These are phyloP conservation scores for Alligator mississippiensis DNA, from an alignment of 2,113 vertebrate species.

Conservation along the genomic window DNA sequence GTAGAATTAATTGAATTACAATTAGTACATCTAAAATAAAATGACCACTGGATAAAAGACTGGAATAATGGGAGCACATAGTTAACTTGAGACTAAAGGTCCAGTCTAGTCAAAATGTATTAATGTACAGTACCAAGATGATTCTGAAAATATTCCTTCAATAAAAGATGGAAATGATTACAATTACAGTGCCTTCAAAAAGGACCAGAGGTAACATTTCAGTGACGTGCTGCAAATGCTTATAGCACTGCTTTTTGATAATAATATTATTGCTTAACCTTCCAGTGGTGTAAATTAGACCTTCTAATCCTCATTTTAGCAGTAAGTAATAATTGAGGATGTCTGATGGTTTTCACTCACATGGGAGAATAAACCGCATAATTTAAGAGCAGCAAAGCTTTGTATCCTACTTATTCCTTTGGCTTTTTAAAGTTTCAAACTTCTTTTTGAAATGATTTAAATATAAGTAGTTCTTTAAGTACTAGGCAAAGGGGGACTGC, in stretches of 20 bases:
- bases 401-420: slow-evolving; percentile 15
- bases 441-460: slow-evolving; percentile 19
- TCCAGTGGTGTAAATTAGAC: slow-evolving; percentile 32
- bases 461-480: slow-evolving; percentile 22
- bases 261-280: slow-evolving; percentile 17
- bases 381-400: slow-evolving; percentile 31
- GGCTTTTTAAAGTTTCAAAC: slow-evolving; percentile 22
- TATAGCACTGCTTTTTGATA: slow-evolving; percentile 25
- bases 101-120: neutral
- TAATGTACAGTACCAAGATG: neutral
- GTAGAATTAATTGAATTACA: neutral
- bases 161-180: neutral
- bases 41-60: neutral
- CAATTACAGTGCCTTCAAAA: neutral
- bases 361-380: neutral
- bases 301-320: slow-evolving; percentile 34
- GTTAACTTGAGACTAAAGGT: neutral
- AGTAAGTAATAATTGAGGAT: slow-evolving; percentile 26
- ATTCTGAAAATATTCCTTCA: neutral
- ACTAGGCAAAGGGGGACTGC: slow-evolving; percentile 4
- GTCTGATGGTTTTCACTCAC: slow-evolving; percentile 46
- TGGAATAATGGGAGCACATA: neutral
- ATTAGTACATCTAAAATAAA: neutral
- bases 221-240: neutral
- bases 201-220: neutral